Percentiles rank a stretch among this genome's conserved stretches.
Conservation (phyloP, 2,113 vertebrate species). For the Paradoxurus hermaphroditus region DNA sequence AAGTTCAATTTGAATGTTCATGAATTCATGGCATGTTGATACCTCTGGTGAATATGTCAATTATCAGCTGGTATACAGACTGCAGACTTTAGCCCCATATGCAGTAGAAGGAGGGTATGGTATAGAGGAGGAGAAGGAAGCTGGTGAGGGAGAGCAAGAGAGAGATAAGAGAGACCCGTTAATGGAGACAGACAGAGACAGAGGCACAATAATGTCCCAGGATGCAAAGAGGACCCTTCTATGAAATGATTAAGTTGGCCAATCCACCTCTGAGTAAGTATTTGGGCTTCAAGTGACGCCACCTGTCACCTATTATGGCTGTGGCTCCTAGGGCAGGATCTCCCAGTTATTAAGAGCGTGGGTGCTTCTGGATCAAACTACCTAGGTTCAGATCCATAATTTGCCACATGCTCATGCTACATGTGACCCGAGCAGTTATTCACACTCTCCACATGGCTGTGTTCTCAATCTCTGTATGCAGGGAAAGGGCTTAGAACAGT, state of each 20-base stretch:
- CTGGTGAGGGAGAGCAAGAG: not conserved
- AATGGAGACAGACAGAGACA: not conserved
- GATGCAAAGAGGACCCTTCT: not conserved
- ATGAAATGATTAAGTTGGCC: not conserved
- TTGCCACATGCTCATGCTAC: not conserved
- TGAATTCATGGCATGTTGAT: slow-evolving; percentile 1
- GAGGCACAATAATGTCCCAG: not conserved
- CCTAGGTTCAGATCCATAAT: not conserved
- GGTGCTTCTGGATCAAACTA: not conserved
- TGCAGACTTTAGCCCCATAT: not conserved
- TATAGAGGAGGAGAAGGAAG: not conserved
- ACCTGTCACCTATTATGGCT: not conserved
- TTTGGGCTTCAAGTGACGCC: not conserved
- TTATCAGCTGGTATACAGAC: not conserved
- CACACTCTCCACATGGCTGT: too few species aligned
- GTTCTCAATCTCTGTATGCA: not conserved
- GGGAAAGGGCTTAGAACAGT: not conserved
- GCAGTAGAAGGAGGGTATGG: not conserved
- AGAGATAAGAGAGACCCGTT: not conserved
- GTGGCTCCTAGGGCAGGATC: not conserved
- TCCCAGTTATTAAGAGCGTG: not conserved
- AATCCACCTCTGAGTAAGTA: not conserved
- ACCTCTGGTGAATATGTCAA: slow-evolving; percentile 29
- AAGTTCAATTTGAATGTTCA: slow-evolving; percentile 60
- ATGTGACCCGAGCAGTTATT: not conserved